Percentiles rank a stretch among this genome's conserved stretches.
Evolutionary conservation across 2,113 vertebrate genomes (phyloP).

Genomic region (Pluvianellus socialis): DNA sequence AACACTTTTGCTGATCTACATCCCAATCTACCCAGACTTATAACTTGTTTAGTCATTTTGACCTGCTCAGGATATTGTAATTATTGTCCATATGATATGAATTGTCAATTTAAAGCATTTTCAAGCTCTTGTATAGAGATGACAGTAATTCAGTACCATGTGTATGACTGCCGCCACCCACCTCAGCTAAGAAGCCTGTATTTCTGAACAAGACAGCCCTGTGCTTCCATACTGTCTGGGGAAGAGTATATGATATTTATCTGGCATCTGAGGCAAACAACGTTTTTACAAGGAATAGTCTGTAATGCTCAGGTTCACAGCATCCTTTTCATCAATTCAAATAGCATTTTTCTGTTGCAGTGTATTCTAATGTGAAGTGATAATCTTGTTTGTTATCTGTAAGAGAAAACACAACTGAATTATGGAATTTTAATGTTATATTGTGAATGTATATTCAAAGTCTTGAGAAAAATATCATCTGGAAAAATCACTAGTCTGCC

Average conservation of each 20-base stretch:
- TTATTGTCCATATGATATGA: neutral
- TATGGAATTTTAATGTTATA: neutral
- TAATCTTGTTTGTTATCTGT: neutral
- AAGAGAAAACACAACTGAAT: neutral
- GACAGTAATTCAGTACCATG: neutral
- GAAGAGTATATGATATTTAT: neutral
- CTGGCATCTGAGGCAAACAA: neutral
- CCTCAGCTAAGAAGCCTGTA: neutral
- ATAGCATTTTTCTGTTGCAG: neutral
- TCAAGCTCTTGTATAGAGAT: neutral
- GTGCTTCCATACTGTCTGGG: neutral
- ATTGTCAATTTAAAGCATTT: neutral
- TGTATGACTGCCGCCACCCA: neutral
- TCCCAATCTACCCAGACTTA: neutral
- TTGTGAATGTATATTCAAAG: neutral
- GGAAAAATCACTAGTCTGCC: neutral
- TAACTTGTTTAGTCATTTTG: neutral
- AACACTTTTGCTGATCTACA: neutral
- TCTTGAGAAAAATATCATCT: neutral
- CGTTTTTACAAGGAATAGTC: neutral
- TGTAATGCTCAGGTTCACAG: neutral
- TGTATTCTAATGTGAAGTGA: neutral
- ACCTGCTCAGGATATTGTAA: neutral
- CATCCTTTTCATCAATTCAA: neutral
- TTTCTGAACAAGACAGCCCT: neutral